Base-by-base conservation (phyloP, 2,888 invertebrate species). In the Cecidostiba fungosa region DNA sequence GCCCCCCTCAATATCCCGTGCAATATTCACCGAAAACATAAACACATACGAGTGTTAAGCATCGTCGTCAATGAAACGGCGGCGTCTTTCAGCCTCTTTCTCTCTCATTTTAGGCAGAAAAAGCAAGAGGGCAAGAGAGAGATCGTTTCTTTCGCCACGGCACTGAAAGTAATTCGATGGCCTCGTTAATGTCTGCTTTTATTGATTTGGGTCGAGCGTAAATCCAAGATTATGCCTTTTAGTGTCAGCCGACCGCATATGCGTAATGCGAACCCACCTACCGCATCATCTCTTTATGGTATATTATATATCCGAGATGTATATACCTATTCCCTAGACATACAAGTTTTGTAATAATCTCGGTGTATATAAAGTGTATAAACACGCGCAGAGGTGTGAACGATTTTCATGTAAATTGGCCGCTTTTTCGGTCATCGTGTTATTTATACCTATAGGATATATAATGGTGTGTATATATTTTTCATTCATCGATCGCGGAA, bases 181-280 rank as follows among this genome's bases (percentile, higher is more conserved):
- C 90, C 90, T 91, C 92, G 90, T 92, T 92, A 92, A 91, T 89
- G 91, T 92, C 91, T 87, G 87, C 86, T 89, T 92, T 91, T 91
- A 92, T 92, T 90, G 92, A 90, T 91, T 91, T 89, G 89, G 91
- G 90, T 80, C 73, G 39, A 76, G 83, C 85, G 85, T 87, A 89
- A 89, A 88, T 87, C 79, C 85, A 72, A 84, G 81, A 87, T 86
- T 86, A 86, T 74, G 86, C 80, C 86, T 86, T 82, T 86, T 86
- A 86, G 81, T 62, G 86, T 84, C 86, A 86, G 82, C 54, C 50
- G 59, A 50, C 69, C 70, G 80, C 70, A 70, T 19, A 82, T 82
- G 77, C 77, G 82, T 77, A 77, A 82, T 82, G 54, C 36, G 70
- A 72, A 32, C 29, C 32, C 76, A 80, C 77, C 80, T 81, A 81